Evolutionary conservation across 2,888 invertebrate species (phyloP), one percentile per base, ranked within the genome.

Genomic region (Limnephilus marmoratus): DNA sequence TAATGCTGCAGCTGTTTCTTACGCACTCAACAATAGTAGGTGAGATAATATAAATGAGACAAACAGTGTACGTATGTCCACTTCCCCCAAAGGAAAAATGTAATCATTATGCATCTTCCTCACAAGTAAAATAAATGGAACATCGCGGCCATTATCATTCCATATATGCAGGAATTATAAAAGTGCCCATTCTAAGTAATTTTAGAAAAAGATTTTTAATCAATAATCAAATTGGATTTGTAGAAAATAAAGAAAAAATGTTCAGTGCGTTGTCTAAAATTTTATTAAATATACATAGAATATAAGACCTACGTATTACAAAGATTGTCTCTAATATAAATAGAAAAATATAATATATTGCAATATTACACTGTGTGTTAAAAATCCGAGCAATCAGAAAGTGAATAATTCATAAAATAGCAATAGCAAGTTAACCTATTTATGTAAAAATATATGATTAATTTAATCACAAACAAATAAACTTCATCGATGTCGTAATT

Each of bases 201-300:
- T 68, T 4, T 68, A 13, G 18, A 53, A 53, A 18, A 15, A 18
- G 15, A 15, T 13, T 1, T 49, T 18, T 15, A 18, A 18, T 53
- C 4, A 37, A 85, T 9, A n/a, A 24, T 24, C n/a, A 85, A 85
- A n/a, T 85, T 12, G 85, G 85, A 49, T 45, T 83, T 86, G 13
- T n/a, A 53, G 15, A 85, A 68, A 87, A 11, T 34, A 85, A 85
- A 13, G 12, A 87, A 87, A 18, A 49, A 68, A 87, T 2, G 9
- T n/a, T 87, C 68, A 31, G 87, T 87, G 87, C 41, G 81, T 41
- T 90, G 81, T 81, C 81, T 81, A 81, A 41, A 80, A 80, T 37
- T 81, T 88, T 90, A 41, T 81, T 90, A 29, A 89, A 89, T 81
- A 81, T 90, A 90, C 81, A 81, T 90, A 90, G 41, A 90, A 90